These are phyloP conservation scores for Lasioglossum figueresi DNA, from an alignment of 2,888 invertebrate species.

Conservation along the genomic window DNA sequence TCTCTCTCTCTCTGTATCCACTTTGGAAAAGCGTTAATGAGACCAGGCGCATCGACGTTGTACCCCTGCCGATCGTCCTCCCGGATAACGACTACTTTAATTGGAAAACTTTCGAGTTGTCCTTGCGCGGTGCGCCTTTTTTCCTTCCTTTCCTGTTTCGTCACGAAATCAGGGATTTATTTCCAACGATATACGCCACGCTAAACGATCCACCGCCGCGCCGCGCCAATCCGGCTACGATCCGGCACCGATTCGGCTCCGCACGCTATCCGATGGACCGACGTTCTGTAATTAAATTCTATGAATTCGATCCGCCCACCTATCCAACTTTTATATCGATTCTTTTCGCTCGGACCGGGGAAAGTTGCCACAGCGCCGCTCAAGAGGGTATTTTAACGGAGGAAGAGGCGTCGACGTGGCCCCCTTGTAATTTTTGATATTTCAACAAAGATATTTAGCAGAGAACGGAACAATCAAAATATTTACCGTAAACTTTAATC, in stretches of 20 bases:
- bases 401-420: no score
- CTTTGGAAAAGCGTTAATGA: constrained; percentile 72
- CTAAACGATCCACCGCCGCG: constrained; percentile 9
- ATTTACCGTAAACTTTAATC: not conserved
- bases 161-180: constrained; percentile 64
- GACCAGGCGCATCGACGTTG: constrained; percentile 68
- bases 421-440: no score
- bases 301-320: not conserved
- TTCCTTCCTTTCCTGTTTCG: constrained; percentile 33
- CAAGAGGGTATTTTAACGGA: not conserved
- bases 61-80: constrained; percentile 72
- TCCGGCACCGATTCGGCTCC: not conserved
- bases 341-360: not conserved
- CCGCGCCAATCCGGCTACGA: not conserved
- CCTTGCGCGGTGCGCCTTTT: constrained; percentile 45
- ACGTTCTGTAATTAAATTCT: constrained; percentile 21
- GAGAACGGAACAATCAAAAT: not conserved
- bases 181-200: constrained; percentile 44
- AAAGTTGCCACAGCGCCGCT: not conserved
- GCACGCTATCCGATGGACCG: constrained; percentile 6
- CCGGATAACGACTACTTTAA: constrained; percentile 77
- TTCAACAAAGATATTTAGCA: no score
- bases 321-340: not conserved
- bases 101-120: constrained; percentile 76
- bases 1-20: constrained; percentile 45